These are phyloP conservation scores for Spea bombifrons DNA, from an alignment of 2,113 vertebrate genomes.

Conservation along the genomic window DNA sequence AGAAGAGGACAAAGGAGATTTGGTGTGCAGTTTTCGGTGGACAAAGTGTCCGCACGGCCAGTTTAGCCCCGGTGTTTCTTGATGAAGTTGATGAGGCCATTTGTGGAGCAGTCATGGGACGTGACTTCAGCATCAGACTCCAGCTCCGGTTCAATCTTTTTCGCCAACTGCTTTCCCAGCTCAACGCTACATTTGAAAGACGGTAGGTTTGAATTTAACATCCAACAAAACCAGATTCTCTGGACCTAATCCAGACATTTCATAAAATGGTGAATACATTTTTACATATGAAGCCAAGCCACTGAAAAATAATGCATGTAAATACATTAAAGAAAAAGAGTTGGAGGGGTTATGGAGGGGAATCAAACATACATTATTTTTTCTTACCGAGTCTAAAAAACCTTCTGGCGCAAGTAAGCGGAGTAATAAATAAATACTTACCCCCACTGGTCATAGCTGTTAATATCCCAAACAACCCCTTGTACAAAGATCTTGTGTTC, in stretches of 20 bases:
- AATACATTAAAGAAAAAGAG: neutral
- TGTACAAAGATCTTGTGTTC: conserved; percentile 99
- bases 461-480: conserved; percentile 93
- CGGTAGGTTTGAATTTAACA: neutral
- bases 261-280: too few relatives aligned
- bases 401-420: neutral
- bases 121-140: conserved; percentile 68
- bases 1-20: conserved; percentile 52
- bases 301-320: too few relatives aligned
- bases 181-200: conserved; percentile 74
- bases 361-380: too few relatives aligned
- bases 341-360: neutral
- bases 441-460: conserved; percentile 99
- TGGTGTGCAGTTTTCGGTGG: conserved; percentile 32
- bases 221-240: too few relatives aligned
- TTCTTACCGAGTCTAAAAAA: too few relatives aligned
- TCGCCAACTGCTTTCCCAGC: conserved; percentile 93
- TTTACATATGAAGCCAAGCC: too few relatives aligned
- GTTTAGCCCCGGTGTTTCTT: conserved; percentile 81
- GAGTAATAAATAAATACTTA: conserved; percentile 63
- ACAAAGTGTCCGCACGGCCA: neutral
- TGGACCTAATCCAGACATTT: too few relatives aligned
- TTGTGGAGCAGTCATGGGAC: conserved; percentile 93
- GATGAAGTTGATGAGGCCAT: conserved; percentile 92
- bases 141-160: conserved; percentile 93